A percentile compares a stretch with the other conserved stretches of the same genome.
Conservation (phyloP, 2,888 invertebrate genomes). For the Hydropsyche betteni region DNA sequence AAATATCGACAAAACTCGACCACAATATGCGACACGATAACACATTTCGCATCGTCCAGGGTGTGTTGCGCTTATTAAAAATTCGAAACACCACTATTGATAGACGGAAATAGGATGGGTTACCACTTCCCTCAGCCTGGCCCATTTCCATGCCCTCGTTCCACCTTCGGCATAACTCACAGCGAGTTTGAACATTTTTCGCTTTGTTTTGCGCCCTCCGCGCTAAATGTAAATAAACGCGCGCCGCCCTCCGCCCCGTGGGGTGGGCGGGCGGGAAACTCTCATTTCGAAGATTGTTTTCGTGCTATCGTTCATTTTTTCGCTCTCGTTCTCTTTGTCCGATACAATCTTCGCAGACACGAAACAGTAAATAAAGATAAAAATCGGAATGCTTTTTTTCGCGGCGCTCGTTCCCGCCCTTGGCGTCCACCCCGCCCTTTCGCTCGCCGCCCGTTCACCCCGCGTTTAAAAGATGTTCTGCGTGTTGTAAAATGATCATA, state of each 20-base stretch:
- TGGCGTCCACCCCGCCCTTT: neutral
- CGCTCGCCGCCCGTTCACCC: neutral
- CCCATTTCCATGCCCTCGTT: neutral
- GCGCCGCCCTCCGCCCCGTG: neutral
- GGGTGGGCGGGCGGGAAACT: neutral
- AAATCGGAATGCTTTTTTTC: slow-evolving; percentile 25
- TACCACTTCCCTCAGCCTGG: no score
- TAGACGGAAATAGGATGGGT: no score
- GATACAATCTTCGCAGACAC: slow-evolving; percentile 33
- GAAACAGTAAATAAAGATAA: slow-evolving; percentile 33
- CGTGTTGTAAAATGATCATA: slow-evolving; percentile 31
- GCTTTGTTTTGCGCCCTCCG: slow-evolving; percentile 22
- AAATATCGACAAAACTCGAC: no score
- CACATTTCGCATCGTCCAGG: no score
- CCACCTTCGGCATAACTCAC: slow-evolving; percentile 9
- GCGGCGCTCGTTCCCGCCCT: neutral
- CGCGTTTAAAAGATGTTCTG: slow-evolving; percentile 24
- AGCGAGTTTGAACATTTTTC: slow-evolving; percentile 19
- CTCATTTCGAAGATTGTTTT: slow-evolving; percentile 33
- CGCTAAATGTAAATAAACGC: slow-evolving; percentile 30
- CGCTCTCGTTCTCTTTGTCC: slow-evolving; percentile 26
- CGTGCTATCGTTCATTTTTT: slow-evolving; percentile 33
- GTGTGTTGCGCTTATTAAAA: no score
- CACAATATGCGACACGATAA: no score
- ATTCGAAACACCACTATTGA: no score